These are phyloP conservation scores for Diplosoma virens DNA, from an alignment of 23 tunicate genomes.

Conservation along the genomic window DNA sequence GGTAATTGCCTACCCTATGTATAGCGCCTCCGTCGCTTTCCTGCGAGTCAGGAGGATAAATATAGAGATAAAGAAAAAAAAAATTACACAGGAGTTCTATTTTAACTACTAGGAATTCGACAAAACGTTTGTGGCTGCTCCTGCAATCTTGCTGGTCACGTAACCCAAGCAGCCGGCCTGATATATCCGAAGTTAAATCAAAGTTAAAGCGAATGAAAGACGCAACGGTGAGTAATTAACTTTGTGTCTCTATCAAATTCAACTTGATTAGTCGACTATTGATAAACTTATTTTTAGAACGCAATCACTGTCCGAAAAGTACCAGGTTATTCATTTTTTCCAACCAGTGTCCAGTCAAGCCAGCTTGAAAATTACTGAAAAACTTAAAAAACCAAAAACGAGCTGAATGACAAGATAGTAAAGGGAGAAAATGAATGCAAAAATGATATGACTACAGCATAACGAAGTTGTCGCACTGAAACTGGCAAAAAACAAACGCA, in stretches of 20 bases:
- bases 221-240: constrained; percentile 13
- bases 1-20: too few relatives aligned
- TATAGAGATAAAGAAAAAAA: too few relatives aligned
- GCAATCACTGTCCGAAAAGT: constrained; percentile 57
- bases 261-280: not conserved
- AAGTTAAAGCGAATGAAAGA: constrained; percentile 40
- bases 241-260: not conserved
- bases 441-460: too few relatives aligned
- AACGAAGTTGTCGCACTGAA: too few relatives aligned
- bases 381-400: too few relatives aligned
- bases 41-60: too few relatives aligned
- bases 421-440: too few relatives aligned
- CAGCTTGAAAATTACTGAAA: too few relatives aligned
- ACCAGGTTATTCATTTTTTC: constrained; percentile 54
- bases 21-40: too few relatives aligned
- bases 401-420: too few relatives aligned
- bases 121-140: constrained; percentile 59
- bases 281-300: constrained; percentile 30
- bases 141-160: constrained; percentile 53
- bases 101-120: constrained; percentile 62
- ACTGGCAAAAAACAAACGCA: too few relatives aligned
- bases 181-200: not conserved
- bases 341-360: constrained; percentile 14
- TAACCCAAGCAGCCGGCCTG: constrained; percentile 30
- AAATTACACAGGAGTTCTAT: too few relatives aligned